These are phyloP conservation scores for Thamnaconus septentrionalis DNA, from an alignment of 2,113 vertebrate species.

Conservation along the genomic window DNA sequence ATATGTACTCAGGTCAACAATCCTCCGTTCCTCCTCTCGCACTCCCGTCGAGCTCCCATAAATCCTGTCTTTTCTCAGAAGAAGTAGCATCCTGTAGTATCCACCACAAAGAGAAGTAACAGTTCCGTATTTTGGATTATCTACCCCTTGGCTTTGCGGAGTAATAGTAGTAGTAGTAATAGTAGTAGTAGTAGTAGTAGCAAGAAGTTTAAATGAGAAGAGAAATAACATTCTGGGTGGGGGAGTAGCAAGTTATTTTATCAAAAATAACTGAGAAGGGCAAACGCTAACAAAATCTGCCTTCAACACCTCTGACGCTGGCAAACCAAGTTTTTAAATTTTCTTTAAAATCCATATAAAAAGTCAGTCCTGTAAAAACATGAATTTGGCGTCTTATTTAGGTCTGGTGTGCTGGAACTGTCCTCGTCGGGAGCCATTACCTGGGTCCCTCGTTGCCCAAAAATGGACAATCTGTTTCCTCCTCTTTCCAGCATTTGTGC, in stretches of 20 bases:
- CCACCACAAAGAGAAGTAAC: constrained; percentile 13
- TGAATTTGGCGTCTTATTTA: too few species aligned
- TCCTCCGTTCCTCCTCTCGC: constrained; percentile 9
- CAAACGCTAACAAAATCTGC: neutral
- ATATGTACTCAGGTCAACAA: constrained; percentile 32
- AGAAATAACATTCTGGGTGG: neutral
- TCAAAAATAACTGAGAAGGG: neutral
- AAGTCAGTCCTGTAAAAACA: too few species aligned
- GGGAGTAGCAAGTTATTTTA: constrained; percentile 16
- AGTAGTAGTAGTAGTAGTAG: neutral
- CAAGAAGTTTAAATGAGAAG: neutral
- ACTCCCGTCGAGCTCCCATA: constrained; percentile 10
- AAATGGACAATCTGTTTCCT: neutral
- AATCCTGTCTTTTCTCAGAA: constrained; percentile 18
- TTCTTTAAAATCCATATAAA: neutral
- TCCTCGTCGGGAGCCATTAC: too few species aligned
- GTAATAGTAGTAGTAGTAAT: neutral
- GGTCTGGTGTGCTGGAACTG: too few species aligned
- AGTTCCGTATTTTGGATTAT: constrained; percentile 8
- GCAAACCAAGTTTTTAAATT: too few species aligned
- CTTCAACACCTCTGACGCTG: too few species aligned
- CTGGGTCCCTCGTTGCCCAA: neutral
- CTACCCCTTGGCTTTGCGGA: neutral
- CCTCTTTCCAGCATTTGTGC: constrained; percentile 1
- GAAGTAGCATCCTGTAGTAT: constrained; percentile 19